Evolutionary conservation across 2,113 vertebrate genomes (phyloP).

Genomic region (Bolborhynchus lineola): DNA sequence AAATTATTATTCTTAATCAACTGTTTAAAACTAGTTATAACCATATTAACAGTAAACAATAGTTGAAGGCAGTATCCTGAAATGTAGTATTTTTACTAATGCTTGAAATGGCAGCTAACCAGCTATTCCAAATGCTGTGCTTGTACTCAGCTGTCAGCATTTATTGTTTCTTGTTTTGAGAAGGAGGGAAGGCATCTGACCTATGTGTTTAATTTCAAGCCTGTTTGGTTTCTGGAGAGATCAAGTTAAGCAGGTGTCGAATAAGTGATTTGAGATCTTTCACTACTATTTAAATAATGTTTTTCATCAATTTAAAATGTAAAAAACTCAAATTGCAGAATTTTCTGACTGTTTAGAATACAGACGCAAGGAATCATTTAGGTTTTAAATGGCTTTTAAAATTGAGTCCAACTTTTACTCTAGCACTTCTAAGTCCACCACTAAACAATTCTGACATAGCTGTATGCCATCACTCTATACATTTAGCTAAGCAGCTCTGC

Average conservation of each 20-base stretch:
- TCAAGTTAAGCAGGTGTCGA: neutral
- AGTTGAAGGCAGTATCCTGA: neutral
- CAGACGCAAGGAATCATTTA: neutral
- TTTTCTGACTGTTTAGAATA: neutral
- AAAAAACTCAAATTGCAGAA: neutral
- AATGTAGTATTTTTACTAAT: neutral
- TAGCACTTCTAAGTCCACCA: neutral
- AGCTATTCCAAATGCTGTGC: neutral
- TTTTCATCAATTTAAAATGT: neutral
- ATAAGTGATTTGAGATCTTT: neutral
- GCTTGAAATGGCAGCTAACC: neutral
- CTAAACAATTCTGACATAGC: neutral
- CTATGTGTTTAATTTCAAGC: neutral
- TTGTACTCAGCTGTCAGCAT: neutral
- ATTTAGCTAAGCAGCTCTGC: neutral
- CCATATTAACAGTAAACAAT: accelerated
- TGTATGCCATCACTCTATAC: neutral
- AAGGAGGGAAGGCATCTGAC: neutral
- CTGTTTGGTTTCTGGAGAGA: neutral
- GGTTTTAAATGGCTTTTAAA: neutral
- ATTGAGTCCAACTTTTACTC: neutral
- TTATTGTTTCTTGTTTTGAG: neutral
- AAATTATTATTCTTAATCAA: neutral
- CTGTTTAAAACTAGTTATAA: neutral
- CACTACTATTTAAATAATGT: neutral